Base-by-base conservation (phyloP, 2,113 vertebrate genomes). In the Datnioides undecimradiatus region DNA sequence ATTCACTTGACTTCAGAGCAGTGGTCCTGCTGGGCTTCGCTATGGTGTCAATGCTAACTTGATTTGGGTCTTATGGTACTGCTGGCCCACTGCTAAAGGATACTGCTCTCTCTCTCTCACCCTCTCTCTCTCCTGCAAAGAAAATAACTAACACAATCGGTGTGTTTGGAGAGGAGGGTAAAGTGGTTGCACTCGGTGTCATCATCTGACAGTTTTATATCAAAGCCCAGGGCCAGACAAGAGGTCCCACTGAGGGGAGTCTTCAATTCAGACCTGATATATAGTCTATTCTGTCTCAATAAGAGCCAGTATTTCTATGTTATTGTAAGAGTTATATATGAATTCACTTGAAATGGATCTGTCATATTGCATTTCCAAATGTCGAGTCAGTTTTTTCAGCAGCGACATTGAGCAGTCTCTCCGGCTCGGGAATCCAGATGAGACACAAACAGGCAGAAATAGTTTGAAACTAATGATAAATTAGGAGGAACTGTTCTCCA, bases 131-230 rank as follows among this genome's bases (percentile, higher is more conserved):
- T 66, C 16, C 67, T 59, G 33, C 59, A 48, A 52, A 80, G 62
- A 43, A 48, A 72, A 48, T 51, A 16, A 40, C 4, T 2, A 54
- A 54, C 52, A 83, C 57, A 83, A 62, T 64, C 23, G 11, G 54
- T 75, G 27, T 49, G 59, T 66, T 80, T 79, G n/a, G 45, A 68
- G 77, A 43, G 46, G 36, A 69, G 65, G 60, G 36, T 73, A 68
- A 75, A 74, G 63, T 34, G 55, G 34, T 93, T 93, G 73, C 92
- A 48, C 63, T 66, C 54, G 0, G 89, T 93, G 91, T 93, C 92
- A 72, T 94, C 93, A 92, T 91, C 90, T 88, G 85, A 79, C 75
- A 68, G 79, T 84, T 81, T 86, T 41, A 79, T 84, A 86, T 91
- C 76, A 90, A 90, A 90, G 86, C 87, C 76, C 13, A 23, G 23